Conservation (phyloP, 2,113 vertebrate genomes). For the Paradoxurus hermaphroditus region DNA sequence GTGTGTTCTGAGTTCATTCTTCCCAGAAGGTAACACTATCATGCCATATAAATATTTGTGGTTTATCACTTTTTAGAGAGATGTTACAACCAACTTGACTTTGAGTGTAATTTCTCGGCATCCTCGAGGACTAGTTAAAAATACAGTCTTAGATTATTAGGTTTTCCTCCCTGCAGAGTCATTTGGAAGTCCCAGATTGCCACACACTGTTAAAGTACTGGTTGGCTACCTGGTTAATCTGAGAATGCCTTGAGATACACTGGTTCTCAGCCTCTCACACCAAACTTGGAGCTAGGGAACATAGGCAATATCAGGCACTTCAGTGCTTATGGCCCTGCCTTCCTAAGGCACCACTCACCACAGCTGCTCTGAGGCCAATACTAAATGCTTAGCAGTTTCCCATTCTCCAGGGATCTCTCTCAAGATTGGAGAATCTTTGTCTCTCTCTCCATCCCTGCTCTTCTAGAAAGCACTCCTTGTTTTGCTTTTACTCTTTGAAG, state of each 20-base stretch:
- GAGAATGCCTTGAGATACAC: neutral
- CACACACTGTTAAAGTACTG: neutral
- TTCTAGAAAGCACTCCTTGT: neutral
- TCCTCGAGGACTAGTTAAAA: neutral
- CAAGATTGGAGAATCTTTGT: neutral
- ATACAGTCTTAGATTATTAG: neutral
- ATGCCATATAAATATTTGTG: neutral
- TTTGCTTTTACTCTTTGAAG: neutral
- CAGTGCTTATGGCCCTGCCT: neutral
- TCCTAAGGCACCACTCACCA: neutral
- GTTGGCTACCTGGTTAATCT: neutral
- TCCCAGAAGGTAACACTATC: neutral
- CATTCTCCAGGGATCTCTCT: neutral
- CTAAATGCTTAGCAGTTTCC: neutral
- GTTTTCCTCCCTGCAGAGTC: neutral
- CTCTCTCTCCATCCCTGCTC: neutral
- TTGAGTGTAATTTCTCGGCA: neutral
- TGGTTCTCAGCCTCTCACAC: neutral
- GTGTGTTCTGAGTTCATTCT: neutral
- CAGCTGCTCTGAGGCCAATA: neutral
- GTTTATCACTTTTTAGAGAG: neutral
- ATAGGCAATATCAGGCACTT: neutral
- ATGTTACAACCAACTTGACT: neutral
- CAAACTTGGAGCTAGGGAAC: neutral
- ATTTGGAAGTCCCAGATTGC: neutral